Percentiles rank a stretch among this genome's conserved stretches.
phyloP scores from a whole-genome alignment of 2,113 vertebrate genomes.

The Ovibos moschatus region DNA sequence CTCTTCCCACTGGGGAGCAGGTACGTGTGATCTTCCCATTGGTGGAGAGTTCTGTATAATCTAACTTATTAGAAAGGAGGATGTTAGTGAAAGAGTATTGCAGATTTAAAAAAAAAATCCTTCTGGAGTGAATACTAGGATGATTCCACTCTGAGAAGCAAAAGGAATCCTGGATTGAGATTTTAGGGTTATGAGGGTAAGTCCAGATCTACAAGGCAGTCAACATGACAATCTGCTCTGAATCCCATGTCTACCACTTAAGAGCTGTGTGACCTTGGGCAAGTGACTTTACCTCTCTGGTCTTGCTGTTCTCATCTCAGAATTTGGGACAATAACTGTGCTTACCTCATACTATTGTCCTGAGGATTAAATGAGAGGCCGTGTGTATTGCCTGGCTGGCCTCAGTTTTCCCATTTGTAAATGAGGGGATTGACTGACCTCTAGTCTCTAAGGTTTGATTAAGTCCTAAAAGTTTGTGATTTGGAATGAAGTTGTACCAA shows the following conservation, averaged over 20 bases:
- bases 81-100: background rate
- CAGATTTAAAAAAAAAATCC: background rate
- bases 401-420: background rate
- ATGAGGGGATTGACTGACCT: background rate
- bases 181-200: background rate
- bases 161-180: background rate
- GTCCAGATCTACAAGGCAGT: background rate
- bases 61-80: background rate
- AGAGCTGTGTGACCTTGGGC: background rate
- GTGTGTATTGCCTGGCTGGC: background rate
- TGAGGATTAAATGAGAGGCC: background rate
- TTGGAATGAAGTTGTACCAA: background rate
- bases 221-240: background rate
- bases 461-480: background rate
- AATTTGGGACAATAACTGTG: background rate
- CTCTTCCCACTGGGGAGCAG: slow-evolving; percentile 70
- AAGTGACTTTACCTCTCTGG: background rate
- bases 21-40: slow-evolving; percentile 55
- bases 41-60: background rate
- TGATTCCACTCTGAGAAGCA: background rate
- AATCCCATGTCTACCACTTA: background rate
- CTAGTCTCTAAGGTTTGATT: background rate
- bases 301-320: background rate
- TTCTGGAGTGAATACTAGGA: background rate
- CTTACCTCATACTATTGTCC: background rate